Evolutionary conservation across 2,888 invertebrate genomes (phyloP).

Genomic region (Myathropa florea): DNA sequence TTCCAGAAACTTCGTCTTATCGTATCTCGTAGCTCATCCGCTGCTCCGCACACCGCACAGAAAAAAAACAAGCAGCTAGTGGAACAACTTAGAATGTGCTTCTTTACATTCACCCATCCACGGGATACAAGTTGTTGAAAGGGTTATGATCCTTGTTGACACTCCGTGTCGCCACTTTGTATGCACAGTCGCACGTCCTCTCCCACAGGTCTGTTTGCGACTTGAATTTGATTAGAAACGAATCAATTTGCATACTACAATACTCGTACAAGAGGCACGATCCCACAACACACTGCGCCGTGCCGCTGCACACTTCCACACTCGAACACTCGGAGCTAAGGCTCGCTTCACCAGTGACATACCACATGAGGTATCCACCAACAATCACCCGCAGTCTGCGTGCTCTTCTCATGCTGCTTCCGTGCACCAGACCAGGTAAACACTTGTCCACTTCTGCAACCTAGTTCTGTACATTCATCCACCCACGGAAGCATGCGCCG

Average conservation of each 20-base stretch:
- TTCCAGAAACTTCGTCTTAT: not conserved
- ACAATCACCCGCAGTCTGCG: not conserved
- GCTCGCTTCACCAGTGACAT: conserved; percentile 8
- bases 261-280: conserved; percentile 4
- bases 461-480: not conserved
- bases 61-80: not conserved
- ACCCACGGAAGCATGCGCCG: not conserved
- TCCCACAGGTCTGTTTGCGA: conserved; percentile 36
- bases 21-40: not conserved
- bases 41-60: not conserved
- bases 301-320: conserved; percentile 10
- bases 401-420: conserved; percentile 6
- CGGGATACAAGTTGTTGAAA: not conserved
- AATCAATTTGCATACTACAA: conserved; percentile 61
- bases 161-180: conserved; percentile 55
- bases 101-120: not conserved
- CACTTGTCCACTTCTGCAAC: conserved; percentile 1
- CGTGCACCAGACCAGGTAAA: conserved; percentile 25
- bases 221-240: conserved; percentile 59
- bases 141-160: conserved; percentile 62
- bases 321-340: conserved; percentile 19
- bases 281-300: not conserved
- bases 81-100: not conserved
- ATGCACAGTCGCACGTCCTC: conserved; percentile 47
- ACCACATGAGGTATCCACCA: not conserved